Evolutionary conservation across 2,113 vertebrate genomes (phyloP).

Genomic region (Gobiocypris rarus): DNA sequence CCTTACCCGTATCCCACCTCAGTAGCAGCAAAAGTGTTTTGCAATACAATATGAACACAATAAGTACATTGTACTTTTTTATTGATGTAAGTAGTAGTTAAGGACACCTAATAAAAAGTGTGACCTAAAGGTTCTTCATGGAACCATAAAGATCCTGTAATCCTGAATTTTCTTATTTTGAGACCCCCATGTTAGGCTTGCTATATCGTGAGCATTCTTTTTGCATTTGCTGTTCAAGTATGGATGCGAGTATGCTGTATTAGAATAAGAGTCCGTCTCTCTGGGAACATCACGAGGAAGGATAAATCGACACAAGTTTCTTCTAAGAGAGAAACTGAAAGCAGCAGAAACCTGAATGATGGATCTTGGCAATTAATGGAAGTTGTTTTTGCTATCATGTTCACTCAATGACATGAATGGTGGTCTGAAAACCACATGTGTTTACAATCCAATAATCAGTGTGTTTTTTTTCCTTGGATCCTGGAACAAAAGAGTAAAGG

Average conservation of each 20-base stretch:
- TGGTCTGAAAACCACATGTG: slow-evolving; percentile 42
- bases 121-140: neutral
- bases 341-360: slow-evolving; percentile 16
- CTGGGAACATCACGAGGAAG: neutral
- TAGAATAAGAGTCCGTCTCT: neutral
- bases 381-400: slow-evolving; percentile 45
- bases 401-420: slow-evolving; percentile 36
- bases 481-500: slow-evolving; percentile 14
- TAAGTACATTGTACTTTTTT: too few relatives aligned
- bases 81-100: too few relatives aligned
- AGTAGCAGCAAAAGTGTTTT: too few relatives aligned
- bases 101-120: too few relatives aligned
- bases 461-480: slow-evolving; percentile 19
- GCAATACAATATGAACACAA: too few relatives aligned
- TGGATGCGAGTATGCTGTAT: neutral
- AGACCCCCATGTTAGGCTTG: neutral
- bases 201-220: neutral
- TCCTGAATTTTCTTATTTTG: too few relatives aligned
- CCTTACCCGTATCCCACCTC: too few relatives aligned
- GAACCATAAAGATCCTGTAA: neutral
- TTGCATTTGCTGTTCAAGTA: neutral
- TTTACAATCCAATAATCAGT: slow-evolving; percentile 44
- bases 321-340: slow-evolving; percentile 14
- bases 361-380: slow-evolving; percentile 37
- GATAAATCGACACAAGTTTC: neutral